Evolutionary conservation across 2,888 invertebrate genomes (phyloP).

Genomic region (Gryllus longicercus): DNA sequence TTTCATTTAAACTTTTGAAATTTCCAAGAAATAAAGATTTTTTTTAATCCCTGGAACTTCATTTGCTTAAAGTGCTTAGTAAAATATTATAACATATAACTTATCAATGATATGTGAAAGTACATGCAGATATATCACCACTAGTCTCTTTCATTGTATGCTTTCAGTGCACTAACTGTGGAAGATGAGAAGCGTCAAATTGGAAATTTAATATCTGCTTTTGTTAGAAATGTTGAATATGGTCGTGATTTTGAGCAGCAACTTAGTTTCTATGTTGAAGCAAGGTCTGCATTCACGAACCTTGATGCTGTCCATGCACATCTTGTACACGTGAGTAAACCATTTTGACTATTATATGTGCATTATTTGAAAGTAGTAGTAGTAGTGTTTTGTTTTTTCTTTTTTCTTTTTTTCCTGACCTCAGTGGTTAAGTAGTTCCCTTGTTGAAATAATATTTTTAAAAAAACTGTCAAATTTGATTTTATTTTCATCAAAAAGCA

Average conservation of each 20-base stretch:
- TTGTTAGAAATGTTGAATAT: constrained; percentile 76
- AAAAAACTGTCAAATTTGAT: too few relatives aligned
- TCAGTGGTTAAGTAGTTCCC: too few relatives aligned
- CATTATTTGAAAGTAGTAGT: background rate
- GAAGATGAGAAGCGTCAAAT: constrained; percentile 89
- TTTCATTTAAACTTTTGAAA: too few relatives aligned
- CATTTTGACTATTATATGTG: background rate
- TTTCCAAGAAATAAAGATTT: too few relatives aligned
- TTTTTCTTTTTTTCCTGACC: background rate
- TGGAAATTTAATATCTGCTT: constrained; percentile 74
- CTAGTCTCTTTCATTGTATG: too few relatives aligned
- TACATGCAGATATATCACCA: background rate
- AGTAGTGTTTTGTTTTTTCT: too few relatives aligned
- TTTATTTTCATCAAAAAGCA: too few relatives aligned
- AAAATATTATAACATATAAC: too few relatives aligned
- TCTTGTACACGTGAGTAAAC: constrained; percentile 69
- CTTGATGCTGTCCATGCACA: constrained; percentile 82
- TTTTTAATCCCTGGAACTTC: too few relatives aligned
- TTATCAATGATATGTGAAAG: background rate
- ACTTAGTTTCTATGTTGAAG: constrained; percentile 89
- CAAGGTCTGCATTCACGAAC: constrained; percentile 84
- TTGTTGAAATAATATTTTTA: too few relatives aligned
- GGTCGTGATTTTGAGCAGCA: constrained; percentile 87
- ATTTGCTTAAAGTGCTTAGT: too few relatives aligned
- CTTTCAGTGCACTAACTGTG: constrained; percentile 75